These are phyloP conservation scores for Pollicipes pollicipes DNA, from an alignment of 1,140 invertebrate genomes.

Conservation along the genomic window DNA sequence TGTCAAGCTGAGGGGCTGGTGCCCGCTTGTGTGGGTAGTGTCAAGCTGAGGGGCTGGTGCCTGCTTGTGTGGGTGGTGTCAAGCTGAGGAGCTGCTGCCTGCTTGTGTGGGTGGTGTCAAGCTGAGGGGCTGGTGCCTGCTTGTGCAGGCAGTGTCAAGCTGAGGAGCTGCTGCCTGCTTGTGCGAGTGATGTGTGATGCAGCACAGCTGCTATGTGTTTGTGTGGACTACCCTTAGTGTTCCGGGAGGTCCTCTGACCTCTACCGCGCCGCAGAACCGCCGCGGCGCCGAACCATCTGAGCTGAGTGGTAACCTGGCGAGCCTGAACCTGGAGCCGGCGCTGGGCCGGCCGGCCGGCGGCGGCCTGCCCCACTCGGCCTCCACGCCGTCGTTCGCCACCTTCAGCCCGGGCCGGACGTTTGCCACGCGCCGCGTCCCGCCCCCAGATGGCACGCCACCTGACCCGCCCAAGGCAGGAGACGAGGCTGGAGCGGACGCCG, in stretches of 20 bases:
- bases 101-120: too few species aligned
- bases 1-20: too few species aligned
- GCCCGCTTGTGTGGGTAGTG: too few species aligned
- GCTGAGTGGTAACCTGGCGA: neutral
- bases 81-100: too few species aligned
- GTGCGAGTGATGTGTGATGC: too few species aligned
- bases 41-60: too few species aligned
- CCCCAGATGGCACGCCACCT: conserved; percentile 42
- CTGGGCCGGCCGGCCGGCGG: conserved; percentile 11
- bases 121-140: too few species aligned
- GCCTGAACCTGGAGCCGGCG: neutral
- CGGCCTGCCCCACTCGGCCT: conserved; percentile 17
- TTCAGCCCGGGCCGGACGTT: conserved; percentile 6
- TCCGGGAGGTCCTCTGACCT: neutral
- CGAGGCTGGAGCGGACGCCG: neutral
- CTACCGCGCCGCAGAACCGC: neutral
- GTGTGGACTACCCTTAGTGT: too few species aligned
- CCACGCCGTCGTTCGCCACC: conserved; percentile 19
- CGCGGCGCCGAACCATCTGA: neutral
- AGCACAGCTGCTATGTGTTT: too few species aligned
- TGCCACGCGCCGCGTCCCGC: conserved; percentile 20
- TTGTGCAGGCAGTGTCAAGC: too few species aligned
- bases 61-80: too few species aligned
- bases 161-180: too few species aligned
- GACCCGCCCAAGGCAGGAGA: neutral